Conservation (phyloP, 2,113 vertebrate species). For the Eleginops maclovinus region DNA sequence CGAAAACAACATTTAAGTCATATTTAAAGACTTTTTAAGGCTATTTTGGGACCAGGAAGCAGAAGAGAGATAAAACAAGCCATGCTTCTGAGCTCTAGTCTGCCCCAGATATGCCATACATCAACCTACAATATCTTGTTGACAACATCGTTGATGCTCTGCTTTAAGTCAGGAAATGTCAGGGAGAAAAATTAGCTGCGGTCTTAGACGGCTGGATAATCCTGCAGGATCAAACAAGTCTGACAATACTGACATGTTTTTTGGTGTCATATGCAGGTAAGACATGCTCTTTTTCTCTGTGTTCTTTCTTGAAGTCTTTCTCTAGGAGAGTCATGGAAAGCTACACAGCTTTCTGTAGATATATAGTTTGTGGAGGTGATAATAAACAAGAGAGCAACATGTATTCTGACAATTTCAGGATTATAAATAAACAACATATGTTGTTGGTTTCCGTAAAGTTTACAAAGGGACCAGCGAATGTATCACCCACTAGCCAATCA, state of each 20-base stretch:
- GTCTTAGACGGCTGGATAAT: neutral
- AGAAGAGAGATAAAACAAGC: neutral
- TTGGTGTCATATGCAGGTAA: neutral
- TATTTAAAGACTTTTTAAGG: too few relatives aligned
- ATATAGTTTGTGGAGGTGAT: too few relatives aligned
- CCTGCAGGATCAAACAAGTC: slow-evolving; percentile 21
- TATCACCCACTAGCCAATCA: neutral
- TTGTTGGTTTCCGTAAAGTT: neutral
- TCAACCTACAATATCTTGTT: neutral
- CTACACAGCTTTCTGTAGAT: neutral
- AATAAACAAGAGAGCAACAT: too few relatives aligned
- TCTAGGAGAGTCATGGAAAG: neutral
- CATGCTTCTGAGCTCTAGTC: neutral
- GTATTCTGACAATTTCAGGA: too few relatives aligned
- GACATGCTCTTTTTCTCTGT: neutral
- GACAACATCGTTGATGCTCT: slow-evolving; percentile 8
- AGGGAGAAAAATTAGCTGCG: slow-evolving; percentile 13
- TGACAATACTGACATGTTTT: neutral
- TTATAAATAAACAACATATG: neutral
- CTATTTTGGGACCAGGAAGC: neutral
- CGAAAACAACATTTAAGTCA: too few relatives aligned
- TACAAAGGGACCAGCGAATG: neutral
- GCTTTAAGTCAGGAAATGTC: too few relatives aligned
- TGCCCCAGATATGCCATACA: neutral
- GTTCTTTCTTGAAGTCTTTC: too few relatives aligned